Evolutionary conservation across 92 coral and sea anemone genomes (phyloP), one percentile per base, ranked within the genome.

Genomic region (Heliopora coerulea): DNA sequence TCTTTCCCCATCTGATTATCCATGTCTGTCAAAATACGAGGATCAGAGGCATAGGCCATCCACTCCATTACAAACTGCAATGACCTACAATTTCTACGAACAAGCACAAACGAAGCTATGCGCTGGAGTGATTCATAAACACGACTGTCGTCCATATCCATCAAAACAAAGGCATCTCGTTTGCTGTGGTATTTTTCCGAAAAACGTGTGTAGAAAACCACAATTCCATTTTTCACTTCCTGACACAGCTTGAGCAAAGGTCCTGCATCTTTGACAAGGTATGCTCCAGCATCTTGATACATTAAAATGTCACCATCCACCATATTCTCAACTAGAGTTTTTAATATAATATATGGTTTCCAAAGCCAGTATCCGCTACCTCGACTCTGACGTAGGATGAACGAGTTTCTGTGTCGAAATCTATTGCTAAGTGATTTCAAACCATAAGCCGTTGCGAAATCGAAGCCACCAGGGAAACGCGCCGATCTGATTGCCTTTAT

Each of bases 41-140:
- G 62, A 12, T 70, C 77, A 20, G 31, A 52, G 25, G 77, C 77
- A 70, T 70, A 70, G 20, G 77, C 77, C 30, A 70, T 19, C 77
- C 77, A 70, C 63, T 70, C 77, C 77, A 70, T 70, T 12, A 50
- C 63, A 54, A 70, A 70, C 50, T 70, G 77, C 49, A 70, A 19
- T 0, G 77, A 50, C 54, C 30, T 29, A 41, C 77, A 70, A 23
- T 70, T 70, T 70, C 54, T 52, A 12, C 63, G 77, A 27, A 70
- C 26, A 32, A 70, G 35, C 33, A 70, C 29, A 70, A 70, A 70
- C 11, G 77, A 50, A 3, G 62, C 77, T 0, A 70, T 40, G 17
- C 77, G 77, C 33, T 70, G 77, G 32, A 49, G 34, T 18, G 77
- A 26, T 18, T 54, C 31, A 26, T 52, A 70, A n/a, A 70, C 77